A percentile compares a stretch with the other conserved stretches of the same genome.
Evolutionary conservation across 2,797 vertebrate species (phyloP).

Genomic region (Dallia pectoralis): DNA sequence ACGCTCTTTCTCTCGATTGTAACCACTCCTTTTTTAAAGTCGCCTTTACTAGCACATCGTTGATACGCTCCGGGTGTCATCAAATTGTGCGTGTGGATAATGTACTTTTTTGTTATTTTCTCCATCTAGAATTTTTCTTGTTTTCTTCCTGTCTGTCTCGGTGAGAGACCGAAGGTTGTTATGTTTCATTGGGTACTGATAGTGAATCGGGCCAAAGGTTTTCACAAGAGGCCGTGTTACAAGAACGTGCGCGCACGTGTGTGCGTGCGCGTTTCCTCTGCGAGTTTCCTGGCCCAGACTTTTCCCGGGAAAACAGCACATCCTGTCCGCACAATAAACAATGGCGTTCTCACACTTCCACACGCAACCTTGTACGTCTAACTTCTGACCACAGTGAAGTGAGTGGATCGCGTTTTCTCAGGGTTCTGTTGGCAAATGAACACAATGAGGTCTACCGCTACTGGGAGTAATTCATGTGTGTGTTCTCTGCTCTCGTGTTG

Average conservation of each 20-base stretch:
- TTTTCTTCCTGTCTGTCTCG: constrained; percentile 24
- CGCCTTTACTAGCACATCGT: no score
- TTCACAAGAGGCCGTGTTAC: constrained; percentile 33
- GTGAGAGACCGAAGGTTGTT: constrained; percentile 16
- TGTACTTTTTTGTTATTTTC: background rate
- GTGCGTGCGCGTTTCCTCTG: constrained; percentile 45
- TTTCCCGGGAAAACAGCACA: constrained; percentile 77
- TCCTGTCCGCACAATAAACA: constrained; percentile 79
- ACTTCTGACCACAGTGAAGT: background rate
- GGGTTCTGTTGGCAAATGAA: constrained; percentile 23
- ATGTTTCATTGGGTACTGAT: constrained; percentile 53
- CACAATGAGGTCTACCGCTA: constrained; percentile 3
- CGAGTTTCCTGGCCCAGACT: constrained; percentile 70
- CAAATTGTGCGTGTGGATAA: no score
- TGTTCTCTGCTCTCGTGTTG: constrained; percentile 26
- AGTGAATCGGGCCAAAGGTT: constrained; percentile 61
- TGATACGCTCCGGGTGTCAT: no score
- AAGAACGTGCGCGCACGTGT: constrained; percentile 44
- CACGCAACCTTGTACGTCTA: constrained; percentile 47
- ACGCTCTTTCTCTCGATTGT: no score
- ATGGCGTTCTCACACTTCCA: constrained; percentile 74
- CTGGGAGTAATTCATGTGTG: constrained; percentile 17
- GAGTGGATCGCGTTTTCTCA: constrained; percentile 52
- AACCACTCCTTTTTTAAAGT: no score
- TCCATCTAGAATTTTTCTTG: background rate